A percentile compares a stretch with the other conserved stretches of the same genome.
These are phyloP conservation scores for Melanargia galathea DNA, from an alignment of 2,888 invertebrate species.

Conservation along the genomic window DNA sequence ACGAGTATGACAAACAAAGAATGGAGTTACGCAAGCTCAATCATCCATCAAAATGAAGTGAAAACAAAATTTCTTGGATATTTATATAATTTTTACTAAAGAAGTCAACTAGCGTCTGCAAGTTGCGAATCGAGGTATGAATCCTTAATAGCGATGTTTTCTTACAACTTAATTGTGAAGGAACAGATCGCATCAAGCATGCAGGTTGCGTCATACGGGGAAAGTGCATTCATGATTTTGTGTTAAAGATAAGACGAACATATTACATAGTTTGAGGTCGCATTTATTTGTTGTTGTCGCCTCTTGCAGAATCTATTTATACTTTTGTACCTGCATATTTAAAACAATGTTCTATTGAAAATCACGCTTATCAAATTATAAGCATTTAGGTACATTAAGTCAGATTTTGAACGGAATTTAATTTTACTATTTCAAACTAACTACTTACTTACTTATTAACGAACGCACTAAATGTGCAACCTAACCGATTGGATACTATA, in stretches of 20 bases:
- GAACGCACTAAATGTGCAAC: no score
- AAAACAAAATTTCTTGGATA: conserved; percentile 19
- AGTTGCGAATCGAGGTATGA: conserved; percentile 24
- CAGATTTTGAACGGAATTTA: no score
- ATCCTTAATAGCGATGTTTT: conserved; percentile 63
- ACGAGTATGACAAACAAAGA: not conserved
- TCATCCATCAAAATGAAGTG: conserved; percentile 6
- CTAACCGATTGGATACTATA: no score
- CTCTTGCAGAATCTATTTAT: not conserved
- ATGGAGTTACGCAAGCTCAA: conserved; percentile 7
- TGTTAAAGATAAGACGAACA: conserved; percentile 39
- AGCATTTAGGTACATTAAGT: no score
- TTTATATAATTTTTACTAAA: conserved; percentile 23
- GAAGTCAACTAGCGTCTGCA: conserved; percentile 31
- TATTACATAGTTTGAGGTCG: not conserved
- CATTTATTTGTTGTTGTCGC: not conserved
- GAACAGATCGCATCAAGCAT: conserved; percentile 63
- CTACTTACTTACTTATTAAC: no score
- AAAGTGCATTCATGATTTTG: conserved; percentile 70
- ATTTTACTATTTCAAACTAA: no score
- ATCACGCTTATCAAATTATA: no score
- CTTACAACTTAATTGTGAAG: conserved; percentile 62
- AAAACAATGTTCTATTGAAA: no score
- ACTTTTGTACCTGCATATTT: not conserved
- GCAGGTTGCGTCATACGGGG: conserved; percentile 63